Percentiles rank a stretch among this genome's conserved stretches.
phyloP scores from a whole-genome alignment of 2,888 invertebrate species.

The Pristionchus arcanus region DNA sequence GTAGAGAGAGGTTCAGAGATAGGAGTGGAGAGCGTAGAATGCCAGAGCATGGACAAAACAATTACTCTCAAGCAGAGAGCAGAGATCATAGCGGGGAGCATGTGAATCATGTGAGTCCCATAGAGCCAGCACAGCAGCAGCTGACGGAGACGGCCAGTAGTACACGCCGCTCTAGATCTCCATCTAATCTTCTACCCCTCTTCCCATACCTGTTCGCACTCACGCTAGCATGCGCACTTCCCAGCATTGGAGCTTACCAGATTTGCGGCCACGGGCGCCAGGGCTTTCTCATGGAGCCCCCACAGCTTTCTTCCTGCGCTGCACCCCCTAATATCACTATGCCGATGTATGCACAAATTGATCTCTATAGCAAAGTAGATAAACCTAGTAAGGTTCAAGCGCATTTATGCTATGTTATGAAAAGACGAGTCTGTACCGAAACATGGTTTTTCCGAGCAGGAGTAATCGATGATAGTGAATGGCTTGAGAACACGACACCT shows the following conservation, averaged over 20 bases:
- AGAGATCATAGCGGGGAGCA: no score
- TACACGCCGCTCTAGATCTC: no score
- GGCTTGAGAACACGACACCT: not conserved
- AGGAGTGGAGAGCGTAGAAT: no score
- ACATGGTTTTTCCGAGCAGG: not conserved
- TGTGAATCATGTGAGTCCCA: no score
- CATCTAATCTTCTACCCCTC: no score
- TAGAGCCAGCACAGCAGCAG: no score
- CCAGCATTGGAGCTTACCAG: not conserved
- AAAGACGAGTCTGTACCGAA: not conserved
- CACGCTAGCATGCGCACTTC: not conserved
- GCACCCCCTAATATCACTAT: not conserved
- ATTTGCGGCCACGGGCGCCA: not conserved
- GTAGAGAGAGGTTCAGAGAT: no score
- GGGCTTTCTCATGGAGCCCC: not conserved
- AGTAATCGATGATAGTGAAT: not conserved
- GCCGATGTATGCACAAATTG: not conserved
- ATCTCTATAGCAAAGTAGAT: not conserved
- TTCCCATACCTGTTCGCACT: not conserved
- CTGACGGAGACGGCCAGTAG: no score
- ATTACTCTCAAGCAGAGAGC: no score
- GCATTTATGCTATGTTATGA: not conserved
- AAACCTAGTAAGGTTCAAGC: not conserved
- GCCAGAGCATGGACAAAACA: no score
- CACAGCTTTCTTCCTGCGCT: not conserved